phyloP scores from a whole-genome alignment of 2,113 vertebrate species.

The Dicentrarchus labrax region DNA sequence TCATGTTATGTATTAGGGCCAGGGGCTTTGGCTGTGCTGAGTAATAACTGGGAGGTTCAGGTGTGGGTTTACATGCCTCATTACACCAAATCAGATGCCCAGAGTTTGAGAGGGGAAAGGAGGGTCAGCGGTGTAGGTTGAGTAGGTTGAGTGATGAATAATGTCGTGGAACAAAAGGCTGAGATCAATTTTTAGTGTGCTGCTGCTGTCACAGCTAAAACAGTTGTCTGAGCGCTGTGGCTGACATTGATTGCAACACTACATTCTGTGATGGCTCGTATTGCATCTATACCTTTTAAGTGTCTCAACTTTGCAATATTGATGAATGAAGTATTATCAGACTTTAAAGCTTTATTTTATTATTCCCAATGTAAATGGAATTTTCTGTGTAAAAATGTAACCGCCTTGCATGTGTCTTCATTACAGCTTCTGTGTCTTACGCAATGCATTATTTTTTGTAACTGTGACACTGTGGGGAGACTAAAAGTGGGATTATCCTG shows the following conservation, averaged over 20 bases:
- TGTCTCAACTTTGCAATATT: constrained; percentile 44
- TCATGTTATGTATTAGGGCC: constrained; percentile 25
- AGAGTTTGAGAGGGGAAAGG: constrained; percentile 4
- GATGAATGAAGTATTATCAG: constrained; percentile 70
- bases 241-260: constrained; percentile 49
- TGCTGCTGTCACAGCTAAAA: constrained; percentile 46
- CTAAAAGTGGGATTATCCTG: constrained; percentile 73
- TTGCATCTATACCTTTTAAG: not conserved
- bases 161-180: constrained; percentile 59
- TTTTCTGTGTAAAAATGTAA: constrained; percentile 58
- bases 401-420: constrained; percentile 66
- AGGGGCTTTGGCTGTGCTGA: constrained; percentile 29
- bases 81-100: constrained; percentile 67
- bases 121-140: constrained; percentile 52
- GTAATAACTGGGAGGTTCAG: constrained; percentile 65
- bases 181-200: constrained; percentile 52
- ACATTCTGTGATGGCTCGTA: constrained; percentile 17
- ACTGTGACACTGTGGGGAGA: constrained; percentile 67
- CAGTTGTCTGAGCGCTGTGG: constrained; percentile 11
- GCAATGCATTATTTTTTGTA: constrained; percentile 59
- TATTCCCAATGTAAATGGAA: constrained; percentile 51
- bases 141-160: constrained; percentile 60
- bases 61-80: constrained; percentile 71
- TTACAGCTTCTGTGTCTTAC: constrained; percentile 43
- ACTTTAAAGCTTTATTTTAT: constrained; percentile 63